Evolutionary conservation across 2,113 vertebrate species (phyloP).

Genomic region (Mixornis gularis): DNA sequence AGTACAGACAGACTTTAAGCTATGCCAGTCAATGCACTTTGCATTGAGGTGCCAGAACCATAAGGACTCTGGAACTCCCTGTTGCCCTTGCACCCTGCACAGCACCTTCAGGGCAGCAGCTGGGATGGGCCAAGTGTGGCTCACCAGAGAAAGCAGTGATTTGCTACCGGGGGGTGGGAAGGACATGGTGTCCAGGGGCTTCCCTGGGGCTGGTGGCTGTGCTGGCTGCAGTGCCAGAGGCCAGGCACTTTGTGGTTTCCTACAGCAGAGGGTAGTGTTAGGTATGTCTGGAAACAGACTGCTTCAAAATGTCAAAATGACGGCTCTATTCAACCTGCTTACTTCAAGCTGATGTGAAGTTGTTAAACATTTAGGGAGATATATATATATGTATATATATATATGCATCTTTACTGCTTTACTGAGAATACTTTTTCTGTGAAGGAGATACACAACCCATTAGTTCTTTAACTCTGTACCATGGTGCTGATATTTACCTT

Average conservation of each 20-base stretch:
- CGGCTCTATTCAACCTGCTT: background rate
- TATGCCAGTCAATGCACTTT: background rate
- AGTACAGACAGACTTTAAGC: background rate
- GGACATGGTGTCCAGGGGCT: background rate
- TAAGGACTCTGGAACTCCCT: background rate
- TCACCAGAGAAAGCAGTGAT: fast-evolving
- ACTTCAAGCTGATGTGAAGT: background rate
- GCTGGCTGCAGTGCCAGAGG: fast-evolving
- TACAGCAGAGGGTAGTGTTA: conserved; percentile 2
- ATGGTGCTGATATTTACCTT: background rate
- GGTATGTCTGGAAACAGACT: background rate
- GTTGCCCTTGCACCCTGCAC: fast-evolving
- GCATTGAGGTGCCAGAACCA: background rate
- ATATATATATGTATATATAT: background rate
- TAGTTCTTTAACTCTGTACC: background rate
- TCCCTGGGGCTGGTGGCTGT: background rate
- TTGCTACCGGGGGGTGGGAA: fast-evolving
- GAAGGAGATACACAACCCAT: background rate
- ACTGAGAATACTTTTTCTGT: background rate
- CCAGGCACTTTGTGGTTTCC: background rate
- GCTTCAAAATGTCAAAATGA: background rate
- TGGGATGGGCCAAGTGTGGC: background rate
- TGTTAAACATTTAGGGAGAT: background rate
- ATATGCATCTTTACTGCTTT: background rate
- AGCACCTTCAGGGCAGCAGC: background rate